Evolutionary conservation across 1,140 invertebrate species (phyloP).

Genomic region (Cydia splendana): DNA sequence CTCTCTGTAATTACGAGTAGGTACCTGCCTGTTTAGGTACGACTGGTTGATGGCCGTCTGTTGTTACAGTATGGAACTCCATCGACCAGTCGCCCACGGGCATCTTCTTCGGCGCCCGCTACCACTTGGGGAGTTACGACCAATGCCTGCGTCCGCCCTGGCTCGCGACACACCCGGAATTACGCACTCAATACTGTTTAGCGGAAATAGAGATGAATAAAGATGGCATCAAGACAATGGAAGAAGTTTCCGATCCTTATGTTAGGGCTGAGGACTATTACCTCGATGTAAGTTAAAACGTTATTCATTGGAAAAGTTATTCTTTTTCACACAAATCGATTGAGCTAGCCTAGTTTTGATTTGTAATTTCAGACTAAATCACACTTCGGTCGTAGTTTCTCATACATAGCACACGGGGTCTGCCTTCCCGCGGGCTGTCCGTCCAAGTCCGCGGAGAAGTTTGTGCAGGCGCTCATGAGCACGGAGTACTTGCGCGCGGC

Average conservation of each 20-base stretch:
- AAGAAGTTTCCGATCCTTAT: slow-evolving; percentile 30
- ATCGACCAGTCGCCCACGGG: slow-evolving; percentile 78
- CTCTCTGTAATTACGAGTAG: background rate
- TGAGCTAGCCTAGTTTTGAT: slow-evolving; percentile 1
- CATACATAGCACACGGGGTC: slow-evolving; percentile 39
- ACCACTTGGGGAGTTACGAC: slow-evolving; percentile 81
- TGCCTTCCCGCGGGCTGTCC: slow-evolving; percentile 44
- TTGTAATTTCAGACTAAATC: slow-evolving; percentile 21
- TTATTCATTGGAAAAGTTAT: no score
- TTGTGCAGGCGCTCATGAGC: slow-evolving; percentile 36
- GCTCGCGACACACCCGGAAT: slow-evolving; percentile 58
- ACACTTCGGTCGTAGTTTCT: slow-evolving; percentile 40
- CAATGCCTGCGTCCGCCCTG: slow-evolving; percentile 72
- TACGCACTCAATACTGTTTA: slow-evolving; percentile 77
- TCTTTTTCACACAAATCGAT: no score
- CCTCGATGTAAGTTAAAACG: slow-evolving; percentile 39
- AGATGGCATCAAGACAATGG: background rate
- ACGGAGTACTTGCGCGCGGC: slow-evolving; percentile 32
- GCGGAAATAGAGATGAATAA: slow-evolving; percentile 51
- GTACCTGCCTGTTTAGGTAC: background rate
- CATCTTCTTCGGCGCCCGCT: slow-evolving; percentile 74
- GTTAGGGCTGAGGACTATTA: slow-evolving; percentile 36
- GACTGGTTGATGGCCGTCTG: background rate
- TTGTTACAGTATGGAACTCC: slow-evolving; percentile 75
- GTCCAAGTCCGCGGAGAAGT: slow-evolving; percentile 35